phyloP scores from a whole-genome alignment of 2,797 vertebrate species.

The Oreonectes daqikongensis region DNA sequence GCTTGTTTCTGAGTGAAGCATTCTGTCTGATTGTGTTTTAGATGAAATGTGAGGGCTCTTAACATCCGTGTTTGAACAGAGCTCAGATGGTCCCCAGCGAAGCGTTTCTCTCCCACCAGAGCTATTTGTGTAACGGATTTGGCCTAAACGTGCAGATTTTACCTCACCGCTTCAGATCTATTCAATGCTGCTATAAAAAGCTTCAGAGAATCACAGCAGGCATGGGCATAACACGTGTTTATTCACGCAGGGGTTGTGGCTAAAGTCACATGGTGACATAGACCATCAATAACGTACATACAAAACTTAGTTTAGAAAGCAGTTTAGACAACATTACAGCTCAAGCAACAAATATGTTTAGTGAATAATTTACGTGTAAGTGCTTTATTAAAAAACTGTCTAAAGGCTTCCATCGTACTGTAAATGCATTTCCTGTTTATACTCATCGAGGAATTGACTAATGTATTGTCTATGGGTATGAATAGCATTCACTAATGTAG shows the following conservation, averaged over 20 bases:
- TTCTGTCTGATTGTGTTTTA: slow-evolving; percentile 29
- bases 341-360: neutral
- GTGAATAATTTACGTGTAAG: neutral
- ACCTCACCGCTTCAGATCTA: slow-evolving; percentile 30
- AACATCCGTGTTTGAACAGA: slow-evolving; percentile 33
- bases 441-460: neutral
- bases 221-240: neutral
- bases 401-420: neutral
- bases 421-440: neutral
- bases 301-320: neutral
- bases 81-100: slow-evolving; percentile 29
- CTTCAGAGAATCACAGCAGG: neutral
- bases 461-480: neutral
- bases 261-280: neutral
- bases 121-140: slow-evolving; percentile 62
- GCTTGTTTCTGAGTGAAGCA: slow-evolving; percentile 10
- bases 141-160: slow-evolving; percentile 59
- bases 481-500: neutral
- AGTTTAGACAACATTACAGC: neutral
- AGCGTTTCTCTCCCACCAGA: slow-evolving; percentile 41
- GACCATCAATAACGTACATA: neutral
- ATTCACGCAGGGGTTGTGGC: neutral
- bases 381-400: neutral
- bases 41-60: slow-evolving; percentile 23
- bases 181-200: slow-evolving; percentile 36